A percentile compares a stretch with the other conserved stretches of the same genome.
These are phyloP conservation scores for Oncorhynchus kisutch DNA, from an alignment of 2,113 vertebrate genomes.

Conservation along the genomic window DNA sequence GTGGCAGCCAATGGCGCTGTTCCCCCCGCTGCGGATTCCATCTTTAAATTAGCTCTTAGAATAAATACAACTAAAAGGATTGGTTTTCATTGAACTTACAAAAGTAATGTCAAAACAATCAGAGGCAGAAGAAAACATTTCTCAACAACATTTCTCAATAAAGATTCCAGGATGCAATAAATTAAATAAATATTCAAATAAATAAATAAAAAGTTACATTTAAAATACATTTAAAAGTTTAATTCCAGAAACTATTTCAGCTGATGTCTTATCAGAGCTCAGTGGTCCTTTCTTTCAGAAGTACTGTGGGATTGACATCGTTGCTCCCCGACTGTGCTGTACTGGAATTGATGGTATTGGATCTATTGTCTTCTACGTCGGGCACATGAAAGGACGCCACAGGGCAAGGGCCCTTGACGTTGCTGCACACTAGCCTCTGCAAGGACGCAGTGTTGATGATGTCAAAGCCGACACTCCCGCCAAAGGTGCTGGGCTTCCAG, in stretches of 20 bases:
- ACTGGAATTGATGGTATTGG: slow-evolving; percentile 80
- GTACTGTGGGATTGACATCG: slow-evolving; percentile 84
- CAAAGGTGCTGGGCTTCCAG: slow-evolving; percentile 98
- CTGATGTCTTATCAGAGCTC: slow-evolving; percentile 74
- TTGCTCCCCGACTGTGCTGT: slow-evolving; percentile 77
- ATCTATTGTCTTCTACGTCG: slow-evolving; percentile 70
- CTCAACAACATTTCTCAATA: slow-evolving; percentile 47
- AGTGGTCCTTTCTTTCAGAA: slow-evolving; percentile 85
- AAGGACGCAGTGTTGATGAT: slow-evolving; percentile 91
- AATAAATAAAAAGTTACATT: slow-evolving; percentile 57
- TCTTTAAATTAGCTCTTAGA: slow-evolving; percentile 18
- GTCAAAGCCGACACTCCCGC: slow-evolving; percentile 87
- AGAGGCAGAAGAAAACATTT: slow-evolving; percentile 43
- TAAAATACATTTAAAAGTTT: slow-evolving; percentile 31
- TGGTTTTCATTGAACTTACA: slow-evolving; percentile 18
- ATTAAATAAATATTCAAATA: slow-evolving; percentile 47
- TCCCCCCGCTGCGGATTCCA: no score
- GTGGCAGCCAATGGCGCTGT: no score
- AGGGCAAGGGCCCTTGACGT: slow-evolving; percentile 86
- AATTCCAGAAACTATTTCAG: slow-evolving; percentile 17
- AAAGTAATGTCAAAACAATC: neutral
- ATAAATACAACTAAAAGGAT: slow-evolving; percentile 39
- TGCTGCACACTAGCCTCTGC: slow-evolving; percentile 90
- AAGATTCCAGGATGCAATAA: slow-evolving; percentile 33
- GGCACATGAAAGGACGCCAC: slow-evolving; percentile 82